Percentiles rank a stretch among this genome's conserved stretches.
Conservation (phyloP, 2,113 vertebrate genomes). For the Ailurus styani region DNA sequence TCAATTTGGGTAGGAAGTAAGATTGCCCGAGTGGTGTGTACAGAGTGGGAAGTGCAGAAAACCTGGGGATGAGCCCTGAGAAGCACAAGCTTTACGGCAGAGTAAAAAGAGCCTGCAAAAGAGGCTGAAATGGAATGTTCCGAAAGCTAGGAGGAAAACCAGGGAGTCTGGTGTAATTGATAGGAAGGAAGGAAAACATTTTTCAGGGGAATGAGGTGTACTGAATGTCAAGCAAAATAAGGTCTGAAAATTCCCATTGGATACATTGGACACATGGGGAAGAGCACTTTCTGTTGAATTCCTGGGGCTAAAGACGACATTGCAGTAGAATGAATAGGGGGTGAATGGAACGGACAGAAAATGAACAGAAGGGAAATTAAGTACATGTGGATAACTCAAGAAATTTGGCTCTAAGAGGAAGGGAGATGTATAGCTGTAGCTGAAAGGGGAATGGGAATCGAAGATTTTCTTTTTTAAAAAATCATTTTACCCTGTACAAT, state of each 20-base stretch:
- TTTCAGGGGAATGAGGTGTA: background rate
- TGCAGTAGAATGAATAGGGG: background rate
- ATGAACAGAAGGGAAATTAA: background rate
- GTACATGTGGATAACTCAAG: background rate
- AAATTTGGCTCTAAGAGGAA: background rate
- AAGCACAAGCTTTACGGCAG: background rate
- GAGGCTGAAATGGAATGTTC: background rate
- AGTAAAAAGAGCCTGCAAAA: background rate
- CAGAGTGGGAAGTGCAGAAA: background rate
- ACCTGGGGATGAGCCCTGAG: background rate
- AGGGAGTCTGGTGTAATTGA: background rate
- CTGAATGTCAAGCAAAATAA: background rate
- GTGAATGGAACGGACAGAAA: background rate
- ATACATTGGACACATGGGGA: background rate
- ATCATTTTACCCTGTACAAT: background rate
- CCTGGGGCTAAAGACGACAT: background rate
- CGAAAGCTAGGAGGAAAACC: background rate
- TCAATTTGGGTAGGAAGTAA: background rate
- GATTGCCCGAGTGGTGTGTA: background rate
- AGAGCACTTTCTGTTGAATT: background rate
- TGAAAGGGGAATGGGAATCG: slow-evolving; percentile 7
- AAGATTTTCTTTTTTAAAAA: background rate
- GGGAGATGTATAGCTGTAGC: background rate
- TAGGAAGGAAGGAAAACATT: background rate
- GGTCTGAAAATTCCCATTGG: background rate